phyloP scores from a whole-genome alignment of 2,888 invertebrate species.

The Scaptomyza polygonia region DNA sequence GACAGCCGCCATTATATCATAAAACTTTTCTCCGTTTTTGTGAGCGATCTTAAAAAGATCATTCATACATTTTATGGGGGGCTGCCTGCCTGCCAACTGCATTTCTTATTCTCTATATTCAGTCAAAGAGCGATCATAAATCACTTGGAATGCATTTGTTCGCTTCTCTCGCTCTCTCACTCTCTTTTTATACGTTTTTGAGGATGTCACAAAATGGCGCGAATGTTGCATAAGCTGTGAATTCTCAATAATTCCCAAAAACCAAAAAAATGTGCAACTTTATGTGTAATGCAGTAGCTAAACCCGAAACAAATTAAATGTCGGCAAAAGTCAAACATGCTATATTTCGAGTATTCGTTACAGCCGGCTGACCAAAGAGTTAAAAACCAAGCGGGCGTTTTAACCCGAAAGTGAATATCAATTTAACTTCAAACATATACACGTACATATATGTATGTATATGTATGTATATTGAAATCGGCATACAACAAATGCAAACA shows the following conservation, averaged over 20 bases:
- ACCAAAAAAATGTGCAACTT: slow-evolving; percentile 17
- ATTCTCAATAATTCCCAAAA: slow-evolving; percentile 59
- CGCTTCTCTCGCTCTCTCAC: slow-evolving; percentile 28
- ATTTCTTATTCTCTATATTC: slow-evolving; percentile 53
- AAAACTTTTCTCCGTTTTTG: slow-evolving; percentile 66
- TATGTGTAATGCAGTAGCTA: slow-evolving; percentile 76
- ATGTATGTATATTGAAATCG: slow-evolving; percentile 31
- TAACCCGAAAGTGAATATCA: slow-evolving; percentile 32
- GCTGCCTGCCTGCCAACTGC: slow-evolving; percentile 25
- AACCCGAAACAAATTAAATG: slow-evolving; percentile 36
- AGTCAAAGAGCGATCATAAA: slow-evolving; percentile 65
- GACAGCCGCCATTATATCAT: slow-evolving; percentile 62
- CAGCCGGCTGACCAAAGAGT: slow-evolving; percentile 63
- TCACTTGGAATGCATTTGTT: slow-evolving; percentile 55
- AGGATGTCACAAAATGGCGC: slow-evolving; percentile 72
- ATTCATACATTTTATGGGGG: slow-evolving; percentile 64
- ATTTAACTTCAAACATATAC: slow-evolving; percentile 23
- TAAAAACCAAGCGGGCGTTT: slow-evolving; percentile 11
- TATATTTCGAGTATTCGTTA: slow-evolving; percentile 47
- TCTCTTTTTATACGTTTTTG: slow-evolving; percentile 60
- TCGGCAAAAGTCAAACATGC: slow-evolving; percentile 72
- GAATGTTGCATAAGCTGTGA: slow-evolving; percentile 62
- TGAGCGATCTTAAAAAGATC: slow-evolving; percentile 74
- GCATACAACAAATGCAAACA: slow-evolving; percentile 55
- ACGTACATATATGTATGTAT: too few species aligned